Conservation (phyloP, 2,888 invertebrate genomes). For the Syrista parreyssii region DNA sequence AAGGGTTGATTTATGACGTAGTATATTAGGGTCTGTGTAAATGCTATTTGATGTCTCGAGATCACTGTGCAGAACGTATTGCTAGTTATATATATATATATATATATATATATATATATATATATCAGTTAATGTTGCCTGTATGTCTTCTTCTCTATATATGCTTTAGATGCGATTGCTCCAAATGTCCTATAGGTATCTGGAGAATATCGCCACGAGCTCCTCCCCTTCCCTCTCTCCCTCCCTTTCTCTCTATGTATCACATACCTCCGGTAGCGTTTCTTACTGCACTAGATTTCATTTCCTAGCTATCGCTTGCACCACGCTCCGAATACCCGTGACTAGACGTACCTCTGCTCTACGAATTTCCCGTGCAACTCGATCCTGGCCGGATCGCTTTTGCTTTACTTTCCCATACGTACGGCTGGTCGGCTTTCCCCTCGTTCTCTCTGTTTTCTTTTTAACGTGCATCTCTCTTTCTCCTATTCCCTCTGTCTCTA, state of each 20-base stretch:
- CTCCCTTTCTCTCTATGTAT: not conserved
- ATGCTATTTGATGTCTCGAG: too few relatives aligned
- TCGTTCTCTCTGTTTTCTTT: too few relatives aligned
- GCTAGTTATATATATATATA: too few relatives aligned
- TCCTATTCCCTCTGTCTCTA: slow-evolving; percentile 4
- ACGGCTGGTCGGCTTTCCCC: not conserved
- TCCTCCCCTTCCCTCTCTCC: not conserved
- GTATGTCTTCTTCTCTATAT: too few relatives aligned
- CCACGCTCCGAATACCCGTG: slow-evolving; percentile 11
- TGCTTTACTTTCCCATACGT: not conserved
- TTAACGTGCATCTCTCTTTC: not conserved
- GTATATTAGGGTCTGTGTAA: too few relatives aligned
- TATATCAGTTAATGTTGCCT: too few relatives aligned
- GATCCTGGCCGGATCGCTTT: not conserved
- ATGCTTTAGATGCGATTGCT: too few relatives aligned
- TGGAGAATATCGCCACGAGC: not conserved
- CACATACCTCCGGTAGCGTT: not conserved
- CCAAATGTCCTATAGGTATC: too few relatives aligned
- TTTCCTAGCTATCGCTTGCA: slow-evolving; percentile 35
- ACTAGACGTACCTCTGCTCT: not conserved
- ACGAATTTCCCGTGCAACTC: not conserved
- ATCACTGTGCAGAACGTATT: too few relatives aligned
- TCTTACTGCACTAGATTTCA: slow-evolving; percentile 29
- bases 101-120: too few relatives aligned
- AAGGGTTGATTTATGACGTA: too few relatives aligned